Base-by-base conservation (phyloP, 2,888 invertebrate genomes). In the Masnerella sp. region DNA sequence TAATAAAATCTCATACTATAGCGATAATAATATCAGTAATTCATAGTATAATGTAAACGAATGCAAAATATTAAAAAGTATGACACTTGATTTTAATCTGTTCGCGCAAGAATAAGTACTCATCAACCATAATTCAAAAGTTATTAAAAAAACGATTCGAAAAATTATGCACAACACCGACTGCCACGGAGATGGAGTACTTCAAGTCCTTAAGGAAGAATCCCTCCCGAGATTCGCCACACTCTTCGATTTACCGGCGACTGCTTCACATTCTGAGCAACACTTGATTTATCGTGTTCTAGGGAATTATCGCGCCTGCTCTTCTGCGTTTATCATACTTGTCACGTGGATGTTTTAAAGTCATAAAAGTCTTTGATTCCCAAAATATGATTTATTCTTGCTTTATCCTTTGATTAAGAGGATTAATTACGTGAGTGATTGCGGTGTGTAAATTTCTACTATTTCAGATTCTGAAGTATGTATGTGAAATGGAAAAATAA, bases 211-310 rank as follows among this genome's bases (percentile, higher is more conserved):
- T 64, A 43, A 61, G 61, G 69, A 64, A 64, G 75, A 69, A 64
- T 62, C 56, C 58, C 68, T 73, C 73, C 36, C 25, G 74, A 69
- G 74, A 65, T 58, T 70, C 61, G 54, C 69, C 11, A 56, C 56
- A 59, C 70, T 74, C 67, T 58, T 67, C 77, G 77, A 77, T 77
- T 77, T 77, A 76, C 59, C 74, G 43, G 69, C 67, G 77, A 77
- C 71, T 79, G 76, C 75, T 77, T 77, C 76, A 76, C 74, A 74
- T 69, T 72, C 69, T 49, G 70, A 67, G 65, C 43, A 49, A 67
- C 64, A 34, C 54, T 69, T 72, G 72, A 75, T 75, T 72, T 75
- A 72, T 75, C 67, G 64, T 49, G 15, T 75, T 62, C 75, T 58
- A 62, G 71, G 68, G 75, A 75, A 71, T 68, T 64, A 71, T 75